Evolutionary conservation across 2,113 vertebrate species (phyloP).

Genomic region (Paraplagusia blochii): DNA sequence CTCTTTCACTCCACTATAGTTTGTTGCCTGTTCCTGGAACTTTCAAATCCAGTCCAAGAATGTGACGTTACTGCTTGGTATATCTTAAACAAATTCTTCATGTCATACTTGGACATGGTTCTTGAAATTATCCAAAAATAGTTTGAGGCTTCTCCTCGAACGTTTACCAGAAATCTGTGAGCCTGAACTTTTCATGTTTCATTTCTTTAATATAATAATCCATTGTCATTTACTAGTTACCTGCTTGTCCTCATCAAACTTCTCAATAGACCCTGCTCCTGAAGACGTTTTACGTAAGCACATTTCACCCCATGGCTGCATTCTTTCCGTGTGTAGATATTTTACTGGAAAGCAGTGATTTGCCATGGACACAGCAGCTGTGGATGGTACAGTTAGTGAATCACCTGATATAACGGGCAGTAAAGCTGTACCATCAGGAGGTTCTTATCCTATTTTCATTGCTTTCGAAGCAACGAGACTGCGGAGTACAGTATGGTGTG

Average conservation of each 20-base stretch:
- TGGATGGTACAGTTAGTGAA: slow-evolving; percentile 22
- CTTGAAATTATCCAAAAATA: not conserved
- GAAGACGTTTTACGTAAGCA: slow-evolving; percentile 17
- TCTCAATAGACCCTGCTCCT: not conserved
- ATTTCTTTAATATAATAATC: too few species aligned
- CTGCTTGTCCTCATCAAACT: too few species aligned
- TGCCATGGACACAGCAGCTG: slow-evolving; percentile 15
- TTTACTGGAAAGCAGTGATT: slow-evolving; percentile 31
- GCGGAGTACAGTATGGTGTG: not conserved
- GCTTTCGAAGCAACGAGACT: slow-evolving; percentile 25
- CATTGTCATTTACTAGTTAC: too few species aligned
- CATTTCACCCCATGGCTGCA: slow-evolving; percentile 12
- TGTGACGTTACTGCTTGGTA: slow-evolving; percentile 14
- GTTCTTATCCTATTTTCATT: slow-evolving; percentile 17
- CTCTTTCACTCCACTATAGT: not conserved
- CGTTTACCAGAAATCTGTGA: not conserved
- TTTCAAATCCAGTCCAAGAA: not conserved
- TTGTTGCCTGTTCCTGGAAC: slow-evolving; percentile 1
- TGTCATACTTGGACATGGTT: slow-evolving; percentile 11
- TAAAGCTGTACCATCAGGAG: not conserved
- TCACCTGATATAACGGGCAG: slow-evolving; percentile 40
- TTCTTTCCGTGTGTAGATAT: slow-evolving; percentile 32
- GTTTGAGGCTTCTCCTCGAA: not conserved
- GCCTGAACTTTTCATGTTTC: too few species aligned
- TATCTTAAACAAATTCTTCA: slow-evolving; percentile 1